Conservation (phyloP, 1,140 invertebrate species). For the Ceratina australensis region DNA sequence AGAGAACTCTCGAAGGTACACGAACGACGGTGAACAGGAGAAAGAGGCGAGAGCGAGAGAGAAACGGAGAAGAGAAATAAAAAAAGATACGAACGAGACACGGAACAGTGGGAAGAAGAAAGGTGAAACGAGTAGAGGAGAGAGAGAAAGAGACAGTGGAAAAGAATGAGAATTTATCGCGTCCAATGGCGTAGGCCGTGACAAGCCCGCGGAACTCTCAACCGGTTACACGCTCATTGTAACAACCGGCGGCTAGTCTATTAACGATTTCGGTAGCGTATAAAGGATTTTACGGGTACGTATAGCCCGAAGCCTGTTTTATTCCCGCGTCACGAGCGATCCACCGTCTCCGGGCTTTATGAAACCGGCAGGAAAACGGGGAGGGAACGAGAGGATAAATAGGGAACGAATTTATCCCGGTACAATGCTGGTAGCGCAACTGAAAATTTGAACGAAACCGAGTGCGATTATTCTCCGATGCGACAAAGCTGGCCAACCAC, state of each 20-base stretch:
- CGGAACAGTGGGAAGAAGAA: not conserved
- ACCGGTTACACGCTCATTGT: conserved; percentile 21
- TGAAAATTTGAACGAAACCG: conserved; percentile 30
- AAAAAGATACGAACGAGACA: not conserved
- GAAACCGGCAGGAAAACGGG: not conserved
- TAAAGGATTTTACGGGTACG: conserved; percentile 19
- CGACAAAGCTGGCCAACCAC: not conserved
- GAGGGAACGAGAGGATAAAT: not conserved
- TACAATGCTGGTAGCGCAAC: not conserved
- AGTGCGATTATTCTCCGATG: conserved; percentile 12
- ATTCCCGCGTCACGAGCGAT: not conserved
- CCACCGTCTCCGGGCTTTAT: not conserved
- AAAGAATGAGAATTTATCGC: conserved; percentile 51
- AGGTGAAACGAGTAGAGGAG: not conserved
- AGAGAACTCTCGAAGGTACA: conserved; percentile 57
- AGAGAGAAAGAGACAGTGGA: no score
- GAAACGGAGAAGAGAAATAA: no score
- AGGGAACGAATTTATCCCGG: conserved; percentile 26
- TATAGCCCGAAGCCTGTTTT: not conserved
- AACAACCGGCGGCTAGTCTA: conserved; percentile 8
- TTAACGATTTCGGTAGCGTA: conserved; percentile 35
- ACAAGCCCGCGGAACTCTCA: conserved; percentile 10
- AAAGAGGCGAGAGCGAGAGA: not conserved
- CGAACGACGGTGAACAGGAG: conserved; percentile 17
- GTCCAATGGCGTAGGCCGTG: conserved; percentile 41